These are phyloP conservation scores for Triplophysa dalaica DNA, from an alignment of 2,113 vertebrate genomes.

Conservation along the genomic window DNA sequence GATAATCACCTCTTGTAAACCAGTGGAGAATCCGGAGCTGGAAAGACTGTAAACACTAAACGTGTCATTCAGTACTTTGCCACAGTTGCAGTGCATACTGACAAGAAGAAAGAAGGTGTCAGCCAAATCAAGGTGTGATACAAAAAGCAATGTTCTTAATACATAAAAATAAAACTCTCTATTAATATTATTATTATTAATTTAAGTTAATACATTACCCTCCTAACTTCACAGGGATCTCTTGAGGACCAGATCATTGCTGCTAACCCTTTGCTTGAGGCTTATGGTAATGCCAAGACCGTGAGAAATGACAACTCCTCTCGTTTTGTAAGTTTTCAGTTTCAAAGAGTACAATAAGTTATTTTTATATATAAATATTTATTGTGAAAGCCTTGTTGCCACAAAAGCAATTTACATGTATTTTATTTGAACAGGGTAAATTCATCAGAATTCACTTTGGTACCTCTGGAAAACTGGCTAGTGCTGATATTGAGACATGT, in stretches of 20 bases:
- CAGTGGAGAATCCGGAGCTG: constrained; percentile 57
- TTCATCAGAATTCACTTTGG: not conserved
- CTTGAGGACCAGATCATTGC: constrained; percentile 65
- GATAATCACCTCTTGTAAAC: constrained; percentile 8
- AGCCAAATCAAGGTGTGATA: not conserved
- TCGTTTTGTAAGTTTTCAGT: constrained; percentile 59
- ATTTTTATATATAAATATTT: not conserved
- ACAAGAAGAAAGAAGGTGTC: constrained; percentile 1
- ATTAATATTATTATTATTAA: no score
- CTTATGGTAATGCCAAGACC: constrained; percentile 65
- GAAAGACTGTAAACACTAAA: constrained; percentile 57
- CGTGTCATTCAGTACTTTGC: constrained; percentile 56
- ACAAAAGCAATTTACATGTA: not conserved
- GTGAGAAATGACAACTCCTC: constrained; percentile 68
- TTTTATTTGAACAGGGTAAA: not conserved
- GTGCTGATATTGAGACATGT: constrained; percentile 75
- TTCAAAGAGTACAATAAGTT: not conserved
- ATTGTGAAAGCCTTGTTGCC: not conserved
- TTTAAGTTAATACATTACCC: not conserved
- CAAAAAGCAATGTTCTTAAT: no score
- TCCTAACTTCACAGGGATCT: constrained; percentile 53
- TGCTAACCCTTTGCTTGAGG: constrained; percentile 62
- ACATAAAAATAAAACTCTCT: no score
- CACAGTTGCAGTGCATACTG: constrained; percentile 39
- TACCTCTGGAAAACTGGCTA: not conserved